Conservation (phyloP, 1,140 invertebrate genomes). For the Bombus haemorrhoidalis region DNA sequence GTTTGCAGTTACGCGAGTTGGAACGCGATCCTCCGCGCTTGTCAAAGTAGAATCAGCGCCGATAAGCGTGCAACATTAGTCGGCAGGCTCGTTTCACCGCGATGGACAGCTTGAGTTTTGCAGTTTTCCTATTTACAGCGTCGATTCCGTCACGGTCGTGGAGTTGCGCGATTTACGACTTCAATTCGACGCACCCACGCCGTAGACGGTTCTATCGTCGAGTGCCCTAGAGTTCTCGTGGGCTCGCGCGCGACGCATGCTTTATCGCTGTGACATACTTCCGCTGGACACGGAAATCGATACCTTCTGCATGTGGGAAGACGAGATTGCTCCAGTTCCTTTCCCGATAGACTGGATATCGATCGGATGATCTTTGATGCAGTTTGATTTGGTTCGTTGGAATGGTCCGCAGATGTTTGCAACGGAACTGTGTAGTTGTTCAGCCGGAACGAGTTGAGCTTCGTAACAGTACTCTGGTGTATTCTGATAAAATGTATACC, state of each 20-base stretch:
- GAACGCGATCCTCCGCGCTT: neutral
- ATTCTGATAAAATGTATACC: neutral
- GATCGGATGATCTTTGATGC: neutral
- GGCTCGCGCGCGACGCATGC: slow-evolving; percentile 34
- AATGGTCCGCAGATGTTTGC: neutral
- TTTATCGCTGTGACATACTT: slow-evolving; percentile 57
- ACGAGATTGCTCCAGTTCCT: slow-evolving; percentile 1
- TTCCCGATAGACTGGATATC: neutral
- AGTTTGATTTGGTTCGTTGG: neutral
- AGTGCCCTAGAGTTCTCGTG: slow-evolving; percentile 21
- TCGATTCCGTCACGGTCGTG: slow-evolving; percentile 29
- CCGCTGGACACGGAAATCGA: slow-evolving; percentile 20
- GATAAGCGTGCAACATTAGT: slow-evolving; percentile 1
- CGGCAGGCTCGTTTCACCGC: neutral
- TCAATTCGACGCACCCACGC: slow-evolving; percentile 58
- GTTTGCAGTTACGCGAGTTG: too few species aligned
- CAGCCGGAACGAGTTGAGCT: neutral
- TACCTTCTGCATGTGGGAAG: neutral
- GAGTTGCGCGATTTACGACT: slow-evolving; percentile 53
- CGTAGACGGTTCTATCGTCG: neutral
- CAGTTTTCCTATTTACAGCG: neutral
- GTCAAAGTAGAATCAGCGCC: neutral
- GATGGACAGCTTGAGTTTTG: too few species aligned
- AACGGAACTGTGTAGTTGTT: neutral
- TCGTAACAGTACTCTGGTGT: neutral